Evolutionary conservation across 2,113 vertebrate genomes (phyloP).

Genomic region (Anhinga rufa): DNA sequence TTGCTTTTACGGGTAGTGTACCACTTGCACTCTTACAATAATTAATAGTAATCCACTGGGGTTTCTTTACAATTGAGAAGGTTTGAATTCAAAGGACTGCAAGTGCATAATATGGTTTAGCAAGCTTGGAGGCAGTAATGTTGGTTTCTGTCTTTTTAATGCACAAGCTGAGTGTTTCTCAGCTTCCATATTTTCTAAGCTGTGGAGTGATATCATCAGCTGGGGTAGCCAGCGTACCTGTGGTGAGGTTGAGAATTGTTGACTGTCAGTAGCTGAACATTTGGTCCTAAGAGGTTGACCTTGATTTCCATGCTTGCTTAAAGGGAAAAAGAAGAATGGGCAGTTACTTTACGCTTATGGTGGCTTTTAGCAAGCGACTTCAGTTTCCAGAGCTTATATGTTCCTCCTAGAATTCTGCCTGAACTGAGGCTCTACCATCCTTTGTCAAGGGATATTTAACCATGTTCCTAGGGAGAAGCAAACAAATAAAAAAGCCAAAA

Average conservation of each 20-base stretch:
- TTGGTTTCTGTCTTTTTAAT: background rate
- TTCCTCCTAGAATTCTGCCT: background rate
- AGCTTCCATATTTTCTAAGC: background rate
- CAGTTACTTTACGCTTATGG: background rate
- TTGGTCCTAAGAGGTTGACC: background rate
- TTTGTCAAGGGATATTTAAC: background rate
- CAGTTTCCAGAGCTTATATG: background rate
- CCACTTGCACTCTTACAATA: background rate
- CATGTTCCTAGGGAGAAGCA: background rate
- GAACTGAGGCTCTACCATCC: background rate
- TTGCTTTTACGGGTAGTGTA: background rate
- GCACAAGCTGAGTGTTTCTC: background rate
- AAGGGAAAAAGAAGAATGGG: background rate
- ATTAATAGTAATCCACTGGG: background rate
- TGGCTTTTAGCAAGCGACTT: background rate
- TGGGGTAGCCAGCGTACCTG: background rate
- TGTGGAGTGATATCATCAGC: background rate
- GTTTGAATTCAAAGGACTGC: background rate
- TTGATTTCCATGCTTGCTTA: background rate
- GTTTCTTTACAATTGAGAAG: background rate
- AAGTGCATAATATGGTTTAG: background rate
- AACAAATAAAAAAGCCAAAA: background rate
- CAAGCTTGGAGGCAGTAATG: background rate
- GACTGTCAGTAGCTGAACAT: background rate
- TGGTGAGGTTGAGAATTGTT: background rate